These are phyloP conservation scores for Chesias legatella DNA, from an alignment of 2,888 invertebrate genomes.

Conservation along the genomic window DNA sequence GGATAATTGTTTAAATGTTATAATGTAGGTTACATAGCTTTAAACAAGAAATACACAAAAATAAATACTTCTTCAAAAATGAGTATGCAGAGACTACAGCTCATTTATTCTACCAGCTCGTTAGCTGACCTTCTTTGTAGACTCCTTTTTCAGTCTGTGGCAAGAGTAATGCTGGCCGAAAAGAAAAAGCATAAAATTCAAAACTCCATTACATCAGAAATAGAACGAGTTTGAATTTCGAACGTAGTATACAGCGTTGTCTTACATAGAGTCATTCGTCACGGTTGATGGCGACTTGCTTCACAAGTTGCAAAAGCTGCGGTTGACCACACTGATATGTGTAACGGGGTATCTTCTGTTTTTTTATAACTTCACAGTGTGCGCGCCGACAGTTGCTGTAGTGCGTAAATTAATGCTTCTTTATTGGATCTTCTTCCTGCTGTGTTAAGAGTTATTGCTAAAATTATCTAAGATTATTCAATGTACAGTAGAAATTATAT, in stretches of 20 bases:
- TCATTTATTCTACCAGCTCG: background rate
- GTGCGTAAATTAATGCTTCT: conserved; percentile 26
- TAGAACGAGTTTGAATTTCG: conserved; percentile 22
- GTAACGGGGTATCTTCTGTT: conserved; percentile 57
- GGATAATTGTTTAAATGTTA: too few species aligned
- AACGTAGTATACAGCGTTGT: conserved; percentile 31
- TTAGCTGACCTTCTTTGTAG: conserved; percentile 21
- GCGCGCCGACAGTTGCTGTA: conserved; percentile 28
- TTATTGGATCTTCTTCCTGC: conserved; percentile 25
- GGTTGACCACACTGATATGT: conserved; percentile 63
- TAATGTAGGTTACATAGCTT: too few species aligned
- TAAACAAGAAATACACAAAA: too few species aligned
- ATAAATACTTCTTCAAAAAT: too few species aligned
- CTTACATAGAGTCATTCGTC: conserved; percentile 60
- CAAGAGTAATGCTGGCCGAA: conserved; percentile 26
- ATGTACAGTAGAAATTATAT: too few species aligned
- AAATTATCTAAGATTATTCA: conserved; percentile 5
- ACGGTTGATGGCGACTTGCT: conserved; percentile 62
- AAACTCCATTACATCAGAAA: conserved; percentile 18
- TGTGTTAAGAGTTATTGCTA: conserved; percentile 21
- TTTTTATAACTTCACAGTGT: conserved; percentile 31
- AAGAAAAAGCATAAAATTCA: conserved; percentile 12
- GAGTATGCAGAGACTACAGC: too few species aligned
- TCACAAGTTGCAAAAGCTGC: conserved; percentile 72
- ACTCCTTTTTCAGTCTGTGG: conserved; percentile 26